Evolutionary conservation across 2,797 vertebrate species (phyloP).

Genomic region (Micrastur ruficollis): DNA sequence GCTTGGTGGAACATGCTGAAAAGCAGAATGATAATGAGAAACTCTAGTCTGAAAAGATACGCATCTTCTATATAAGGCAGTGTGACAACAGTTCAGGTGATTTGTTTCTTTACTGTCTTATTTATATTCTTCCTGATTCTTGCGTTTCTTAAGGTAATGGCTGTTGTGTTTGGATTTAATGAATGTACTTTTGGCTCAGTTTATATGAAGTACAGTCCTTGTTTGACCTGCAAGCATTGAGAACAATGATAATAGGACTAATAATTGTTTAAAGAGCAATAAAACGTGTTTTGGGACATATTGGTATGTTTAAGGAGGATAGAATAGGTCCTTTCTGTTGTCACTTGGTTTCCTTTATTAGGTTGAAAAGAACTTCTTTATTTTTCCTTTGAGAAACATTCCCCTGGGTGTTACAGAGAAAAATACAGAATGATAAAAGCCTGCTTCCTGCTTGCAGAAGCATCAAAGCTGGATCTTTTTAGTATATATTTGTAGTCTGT

Average conservation of each 20-base stretch:
- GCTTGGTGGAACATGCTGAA: not conserved
- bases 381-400: not conserved
- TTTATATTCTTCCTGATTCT: not conserved
- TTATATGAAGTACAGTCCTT: not conserved
- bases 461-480: not conserved
- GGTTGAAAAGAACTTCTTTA: constrained; percentile 15
- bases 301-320: not conserved
- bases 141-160: not conserved
- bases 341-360: not conserved
- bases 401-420: not conserved
- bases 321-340: not conserved
- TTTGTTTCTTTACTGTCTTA: not conserved
- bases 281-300: not conserved
- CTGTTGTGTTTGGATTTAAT: constrained; percentile 6
- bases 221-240: not conserved
- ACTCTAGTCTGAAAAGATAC: not conserved
- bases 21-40: not conserved
- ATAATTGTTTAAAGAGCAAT: not conserved
- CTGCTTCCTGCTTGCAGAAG: not conserved
- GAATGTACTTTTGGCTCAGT: not conserved
- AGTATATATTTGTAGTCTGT: not conserved
- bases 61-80: not conserved
- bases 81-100: not conserved
- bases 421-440: not conserved
- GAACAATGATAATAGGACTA: not conserved